phyloP scores from a whole-genome alignment of 2,797 vertebrate genomes.

The Platyrinchus mystaceus region DNA sequence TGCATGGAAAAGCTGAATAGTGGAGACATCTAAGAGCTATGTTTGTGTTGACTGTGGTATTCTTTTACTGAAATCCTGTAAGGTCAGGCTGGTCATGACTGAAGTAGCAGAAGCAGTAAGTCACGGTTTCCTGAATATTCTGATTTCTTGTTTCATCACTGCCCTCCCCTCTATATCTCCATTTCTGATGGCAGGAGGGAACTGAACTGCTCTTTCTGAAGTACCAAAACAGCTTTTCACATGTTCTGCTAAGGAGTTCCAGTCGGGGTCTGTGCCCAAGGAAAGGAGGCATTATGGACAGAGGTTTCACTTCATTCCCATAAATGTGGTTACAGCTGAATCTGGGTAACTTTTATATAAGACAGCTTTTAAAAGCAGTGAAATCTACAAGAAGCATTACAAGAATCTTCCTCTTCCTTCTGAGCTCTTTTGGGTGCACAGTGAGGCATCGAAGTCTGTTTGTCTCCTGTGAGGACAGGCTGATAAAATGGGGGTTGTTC shows the following conservation, averaged over 20 bases:
- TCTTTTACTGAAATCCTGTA: background rate
- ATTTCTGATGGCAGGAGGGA: background rate
- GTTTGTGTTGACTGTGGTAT: background rate
- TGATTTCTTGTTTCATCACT: background rate
- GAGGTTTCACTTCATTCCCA: background rate
- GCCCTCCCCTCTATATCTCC: background rate
- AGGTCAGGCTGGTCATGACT: background rate
- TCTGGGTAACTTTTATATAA: background rate
- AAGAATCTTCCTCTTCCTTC: background rate
- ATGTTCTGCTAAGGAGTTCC: background rate
- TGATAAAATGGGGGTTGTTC: background rate
- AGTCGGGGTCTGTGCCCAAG: background rate
- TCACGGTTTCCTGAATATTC: background rate
- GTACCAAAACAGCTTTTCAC: background rate
- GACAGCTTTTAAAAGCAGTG: background rate
- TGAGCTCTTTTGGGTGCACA: background rate
- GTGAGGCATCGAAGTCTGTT: background rate
- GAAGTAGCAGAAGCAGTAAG: background rate
- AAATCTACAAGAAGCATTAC: background rate
- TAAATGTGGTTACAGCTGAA: background rate
- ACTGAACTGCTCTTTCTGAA: background rate
- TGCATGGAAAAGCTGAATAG: background rate
- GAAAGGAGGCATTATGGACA: background rate
- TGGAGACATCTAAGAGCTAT: background rate
- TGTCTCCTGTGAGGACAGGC: background rate